phyloP scores from a whole-genome alignment of 1,140 invertebrate genomes.

The Periplaneta americana region DNA sequence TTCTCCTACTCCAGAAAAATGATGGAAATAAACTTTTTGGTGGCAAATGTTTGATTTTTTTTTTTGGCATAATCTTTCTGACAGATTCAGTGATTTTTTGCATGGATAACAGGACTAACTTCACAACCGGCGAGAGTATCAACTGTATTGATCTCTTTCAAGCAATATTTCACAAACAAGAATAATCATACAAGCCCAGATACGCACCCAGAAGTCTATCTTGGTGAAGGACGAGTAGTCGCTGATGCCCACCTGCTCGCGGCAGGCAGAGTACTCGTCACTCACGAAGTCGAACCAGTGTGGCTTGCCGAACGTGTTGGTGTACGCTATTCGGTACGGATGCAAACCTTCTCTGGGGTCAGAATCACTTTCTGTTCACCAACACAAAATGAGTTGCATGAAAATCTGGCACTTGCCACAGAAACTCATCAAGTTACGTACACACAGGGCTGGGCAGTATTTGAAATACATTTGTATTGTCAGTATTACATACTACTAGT shows the following conservation, averaged over 20 bases:
- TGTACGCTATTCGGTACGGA: slow-evolving; percentile 55
- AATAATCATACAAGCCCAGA: neutral
- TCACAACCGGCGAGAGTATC: too few species aligned
- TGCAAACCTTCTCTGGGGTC: neutral
- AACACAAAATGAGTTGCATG: neutral
- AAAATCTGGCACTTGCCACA: neutral
- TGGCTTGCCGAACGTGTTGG: slow-evolving; percentile 82
- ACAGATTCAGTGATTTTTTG: too few species aligned
- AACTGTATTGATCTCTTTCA: too few species aligned
- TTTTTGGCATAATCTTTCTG: too few species aligned
- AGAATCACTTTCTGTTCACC: neutral
- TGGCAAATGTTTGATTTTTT: too few species aligned
- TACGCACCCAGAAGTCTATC: slow-evolving; percentile 83
- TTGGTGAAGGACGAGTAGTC: slow-evolving; percentile 99
- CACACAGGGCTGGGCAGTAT: too few species aligned
- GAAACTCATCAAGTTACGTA: neutral
- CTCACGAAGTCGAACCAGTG: slow-evolving; percentile 88
- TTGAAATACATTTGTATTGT: too few species aligned
- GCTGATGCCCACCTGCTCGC: slow-evolving; percentile 87
- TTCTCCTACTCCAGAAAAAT: too few species aligned
- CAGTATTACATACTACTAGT: too few species aligned
- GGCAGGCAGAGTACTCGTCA: slow-evolving; percentile 87
- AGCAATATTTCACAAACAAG: too few species aligned
- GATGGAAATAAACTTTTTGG: too few species aligned
- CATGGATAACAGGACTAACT: too few species aligned